Evolutionary conservation across 1,140 invertebrate species (phyloP).

Genomic region (Drosophila melanogaster): DNA sequence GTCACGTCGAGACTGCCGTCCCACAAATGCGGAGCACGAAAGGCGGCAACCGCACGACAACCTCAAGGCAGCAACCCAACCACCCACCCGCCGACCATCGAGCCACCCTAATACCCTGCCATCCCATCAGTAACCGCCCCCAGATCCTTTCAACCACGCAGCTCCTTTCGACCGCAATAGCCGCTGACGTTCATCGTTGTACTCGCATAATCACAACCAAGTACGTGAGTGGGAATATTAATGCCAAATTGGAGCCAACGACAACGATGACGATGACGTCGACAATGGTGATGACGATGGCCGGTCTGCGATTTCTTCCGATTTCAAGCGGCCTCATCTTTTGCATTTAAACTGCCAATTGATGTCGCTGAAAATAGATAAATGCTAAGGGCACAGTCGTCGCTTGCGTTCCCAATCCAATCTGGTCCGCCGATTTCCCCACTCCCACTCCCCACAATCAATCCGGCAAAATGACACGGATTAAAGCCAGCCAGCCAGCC

Average conservation of each 20-base stretch:
- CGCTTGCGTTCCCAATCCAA: conserved; percentile 20
- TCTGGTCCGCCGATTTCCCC: conserved; percentile 1
- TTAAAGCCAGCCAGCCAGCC: conserved; percentile 43
- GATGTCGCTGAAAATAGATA: conserved; percentile 75
- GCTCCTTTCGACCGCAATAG: conserved; percentile 67
- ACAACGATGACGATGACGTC: conserved; percentile 53
- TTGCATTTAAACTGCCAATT: conserved; percentile 85
- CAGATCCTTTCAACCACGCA: conserved; percentile 29
- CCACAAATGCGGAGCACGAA: conserved; percentile 57
- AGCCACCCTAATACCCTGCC: not conserved
- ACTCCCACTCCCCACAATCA: conserved; percentile 21
- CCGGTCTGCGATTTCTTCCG: conserved; percentile 66
- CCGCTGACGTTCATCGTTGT: conserved; percentile 65
- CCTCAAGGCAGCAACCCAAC: conserved; percentile 31
- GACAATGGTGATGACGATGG: conserved; percentile 41
- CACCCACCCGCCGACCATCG: not conserved
- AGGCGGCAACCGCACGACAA: conserved; percentile 58
- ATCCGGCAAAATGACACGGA: conserved; percentile 66
- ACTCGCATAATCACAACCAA: conserved; percentile 83
- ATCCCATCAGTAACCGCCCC: not conserved
- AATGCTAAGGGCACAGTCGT: conserved; percentile 40
- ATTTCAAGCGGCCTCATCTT: conserved; percentile 65
- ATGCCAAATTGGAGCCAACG: conserved; percentile 81
- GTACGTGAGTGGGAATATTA: conserved; percentile 84
- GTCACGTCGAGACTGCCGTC: conserved; percentile 62